A percentile compares a stretch with the other conserved stretches of the same genome.
Conservation (phyloP, 2,113 vertebrate species). For the Centropus bengalensis region DNA sequence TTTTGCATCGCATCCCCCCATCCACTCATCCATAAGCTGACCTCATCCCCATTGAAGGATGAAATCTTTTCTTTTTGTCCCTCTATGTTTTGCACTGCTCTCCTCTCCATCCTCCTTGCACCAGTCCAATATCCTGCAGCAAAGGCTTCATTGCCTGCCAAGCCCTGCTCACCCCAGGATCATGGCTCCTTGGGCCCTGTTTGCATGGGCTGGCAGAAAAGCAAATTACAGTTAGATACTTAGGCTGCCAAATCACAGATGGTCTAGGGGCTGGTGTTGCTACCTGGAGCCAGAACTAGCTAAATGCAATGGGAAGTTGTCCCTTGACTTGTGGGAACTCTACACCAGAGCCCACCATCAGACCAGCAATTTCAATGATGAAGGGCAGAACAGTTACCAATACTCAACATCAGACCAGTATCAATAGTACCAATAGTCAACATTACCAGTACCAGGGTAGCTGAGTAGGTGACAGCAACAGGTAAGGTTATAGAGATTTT, state of each 20-base stretch:
- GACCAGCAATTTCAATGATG: neutral
- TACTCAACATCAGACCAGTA: neutral
- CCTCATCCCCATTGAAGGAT: neutral
- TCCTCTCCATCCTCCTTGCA: neutral
- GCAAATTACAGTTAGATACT: neutral
- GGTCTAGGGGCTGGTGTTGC: neutral
- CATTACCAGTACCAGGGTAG: neutral
- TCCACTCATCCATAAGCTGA: neutral
- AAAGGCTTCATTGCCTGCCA: neutral
- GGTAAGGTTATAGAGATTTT: neutral
- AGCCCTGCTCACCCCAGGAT: neutral
- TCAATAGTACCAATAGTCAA: no score
- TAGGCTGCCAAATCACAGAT: neutral
- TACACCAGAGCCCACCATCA: neutral
- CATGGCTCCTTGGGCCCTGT: neutral
- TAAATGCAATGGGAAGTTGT: neutral
- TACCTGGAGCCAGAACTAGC: neutral
- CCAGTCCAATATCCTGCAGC: neutral
- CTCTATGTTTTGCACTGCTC: neutral
- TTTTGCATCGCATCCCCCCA: neutral
- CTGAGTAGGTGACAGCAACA: neutral
- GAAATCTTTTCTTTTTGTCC: neutral
- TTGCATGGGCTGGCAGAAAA: neutral
- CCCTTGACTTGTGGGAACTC: neutral
- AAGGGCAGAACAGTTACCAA: neutral